These are phyloP conservation scores for Phalanger gymnotis DNA, from an alignment of 2,797 vertebrate species.

Conservation along the genomic window DNA sequence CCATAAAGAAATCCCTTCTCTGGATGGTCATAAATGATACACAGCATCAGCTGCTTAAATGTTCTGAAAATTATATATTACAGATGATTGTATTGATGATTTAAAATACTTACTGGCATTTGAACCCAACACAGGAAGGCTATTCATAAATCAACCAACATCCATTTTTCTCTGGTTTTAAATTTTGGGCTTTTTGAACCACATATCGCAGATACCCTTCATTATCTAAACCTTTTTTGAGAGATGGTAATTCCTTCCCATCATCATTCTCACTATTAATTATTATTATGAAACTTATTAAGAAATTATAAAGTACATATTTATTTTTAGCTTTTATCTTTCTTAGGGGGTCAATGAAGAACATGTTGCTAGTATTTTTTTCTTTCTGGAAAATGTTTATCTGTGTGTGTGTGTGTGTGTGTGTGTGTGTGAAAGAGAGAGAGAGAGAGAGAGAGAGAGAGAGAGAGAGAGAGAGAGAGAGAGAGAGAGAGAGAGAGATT, in stretches of 20 bases:
- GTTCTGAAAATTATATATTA: constrained; percentile 72
- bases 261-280: constrained; percentile 70
- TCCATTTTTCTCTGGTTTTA: constrained; percentile 74
- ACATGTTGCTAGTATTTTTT: constrained; percentile 59
- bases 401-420: background rate
- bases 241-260: constrained; percentile 81
- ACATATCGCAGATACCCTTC: constrained; percentile 79
- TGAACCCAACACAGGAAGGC: constrained; percentile 68
- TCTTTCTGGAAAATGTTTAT: constrained; percentile 56
- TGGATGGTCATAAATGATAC: constrained; percentile 51
- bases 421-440: background rate
- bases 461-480: too few relatives aligned
- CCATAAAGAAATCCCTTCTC: constrained; percentile 42
- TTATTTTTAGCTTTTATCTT: constrained; percentile 59
- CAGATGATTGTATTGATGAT: constrained; percentile 74
- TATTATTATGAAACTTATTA: constrained; percentile 39
- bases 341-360: constrained; percentile 62
- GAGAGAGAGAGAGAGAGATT: background rate
- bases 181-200: constrained; percentile 76
- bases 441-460: too few relatives aligned
- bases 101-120: constrained; percentile 73
- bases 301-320: constrained; percentile 36
- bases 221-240: constrained; percentile 74
- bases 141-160: constrained; percentile 81
- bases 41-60: constrained; percentile 67